Base-by-base conservation (phyloP, 2,797 vertebrate genomes). In the Zenarchopterus dispar region DNA sequence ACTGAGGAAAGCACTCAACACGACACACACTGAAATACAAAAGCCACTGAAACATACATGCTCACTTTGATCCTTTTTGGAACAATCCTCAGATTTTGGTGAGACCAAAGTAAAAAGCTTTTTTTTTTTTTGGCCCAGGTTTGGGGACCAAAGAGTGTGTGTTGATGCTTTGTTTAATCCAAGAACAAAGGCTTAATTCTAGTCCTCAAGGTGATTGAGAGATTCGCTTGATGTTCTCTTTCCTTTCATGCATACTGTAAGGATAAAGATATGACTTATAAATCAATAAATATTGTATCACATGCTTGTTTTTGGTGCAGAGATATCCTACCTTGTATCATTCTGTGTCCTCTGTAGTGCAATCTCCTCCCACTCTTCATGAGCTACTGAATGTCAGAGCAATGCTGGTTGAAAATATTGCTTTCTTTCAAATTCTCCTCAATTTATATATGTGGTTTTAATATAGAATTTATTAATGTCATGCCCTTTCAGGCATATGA, bases 391-490 rank as follows among this genome's bases (percentile, higher is more conserved):
- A 92, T 91, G 91, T 92, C 90, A 92, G 66, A 45, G 78, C 64
- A 61, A 52, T 22, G 81, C 78, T 74, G 80, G 75, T 86, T 89
- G 84, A 84, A 89, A 89, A 90, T 90, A 91, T 86, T 79, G 81
- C 89, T 85, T 88, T 86, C 82, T 75, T 86, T 87, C 80, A 82
- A 88, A 88, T 80, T 73, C 75, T 8, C 28, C 46, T 75, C 81
- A 88, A 84, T 91, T 91, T 92, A 84, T 81, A 88, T 79, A 90
- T 77, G 84, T 90, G 82, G 82, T 77, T 92, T 91, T 90, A 84
- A 90, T 88, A 86, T 83, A 52, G 84, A 88, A 88, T 91, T 88
- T 92, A 91, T 92, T 85, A 93, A 93, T 91, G 91, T 88, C 92
- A 85, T 89, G 90, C 86, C 90, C 91, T 93, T 93, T 93, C 72